Conservation (phyloP, 1,140 invertebrate genomes). For the Orussus abietinus region DNA sequence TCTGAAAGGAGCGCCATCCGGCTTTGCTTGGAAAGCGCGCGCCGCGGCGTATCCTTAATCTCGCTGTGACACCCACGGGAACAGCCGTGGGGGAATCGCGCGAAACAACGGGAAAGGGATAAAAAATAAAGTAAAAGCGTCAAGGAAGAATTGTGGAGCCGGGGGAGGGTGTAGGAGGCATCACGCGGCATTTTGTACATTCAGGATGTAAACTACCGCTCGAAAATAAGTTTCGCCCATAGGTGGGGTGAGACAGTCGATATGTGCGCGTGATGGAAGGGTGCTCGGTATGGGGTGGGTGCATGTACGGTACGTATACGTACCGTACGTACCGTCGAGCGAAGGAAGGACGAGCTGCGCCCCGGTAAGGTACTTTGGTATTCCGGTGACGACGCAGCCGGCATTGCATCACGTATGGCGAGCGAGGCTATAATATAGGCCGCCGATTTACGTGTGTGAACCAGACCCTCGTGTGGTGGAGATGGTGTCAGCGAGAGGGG, state of each 20-base stretch:
- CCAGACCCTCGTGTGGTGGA: no score
- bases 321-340: no score
- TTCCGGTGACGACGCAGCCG: slow-evolving; percentile 31
- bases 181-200: slow-evolving; percentile 30
- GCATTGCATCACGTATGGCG: slow-evolving; percentile 44
- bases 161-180: no score
- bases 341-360: slow-evolving; percentile 17
- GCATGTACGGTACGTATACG: neutral
- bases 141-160: no score
- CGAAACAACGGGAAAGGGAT: no score
- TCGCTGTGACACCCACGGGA: no score
- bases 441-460: slow-evolving; percentile 33
- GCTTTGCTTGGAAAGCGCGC: no score
- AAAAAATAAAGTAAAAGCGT: no score
- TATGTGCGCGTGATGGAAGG: slow-evolving; percentile 18
- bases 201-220: slow-evolving; percentile 31
- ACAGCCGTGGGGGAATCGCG: no score
- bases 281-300: neutral
- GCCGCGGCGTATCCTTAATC: no score
- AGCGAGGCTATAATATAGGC: slow-evolving; percentile 31
- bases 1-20: no score
- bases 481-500: slow-evolving; percentile 20
- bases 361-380: slow-evolving; percentile 34
- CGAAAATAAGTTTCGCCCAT: slow-evolving; percentile 43
- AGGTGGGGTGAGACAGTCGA: slow-evolving; percentile 15